Base-by-base conservation (phyloP, 1,140 invertebrate species). In the Epicauta chinensis region DNA sequence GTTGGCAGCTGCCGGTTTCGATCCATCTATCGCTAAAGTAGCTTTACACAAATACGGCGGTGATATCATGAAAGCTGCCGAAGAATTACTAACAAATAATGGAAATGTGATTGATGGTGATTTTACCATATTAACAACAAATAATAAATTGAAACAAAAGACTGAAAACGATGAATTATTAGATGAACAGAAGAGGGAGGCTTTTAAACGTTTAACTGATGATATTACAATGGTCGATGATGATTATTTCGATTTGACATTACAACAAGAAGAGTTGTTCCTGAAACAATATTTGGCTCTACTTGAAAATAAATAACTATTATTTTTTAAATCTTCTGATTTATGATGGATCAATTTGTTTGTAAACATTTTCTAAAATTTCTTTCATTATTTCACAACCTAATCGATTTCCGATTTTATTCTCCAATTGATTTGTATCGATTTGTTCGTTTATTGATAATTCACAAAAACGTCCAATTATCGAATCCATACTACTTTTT, bases 1-100 rank as follows among this genome's bases (percentile, higher is more conserved):
- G 68, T 73, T 86, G 15, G 68, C 75, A 16, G 67, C 73, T 10
- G 74, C 84, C 56, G 84, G 84, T 0, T 86, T 84, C 68, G 72
- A 75, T n/a, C 45, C 66, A 2, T 64, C 74, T 10, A 73, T 75
- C 53, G 77, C 75, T 2, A 72, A 71, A 49, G 55, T 70, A 9
- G 82, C 82, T 0, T 68, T 86, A 7, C 65, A 74, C 23, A 71
- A 76, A 17, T 61, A 75, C 10, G 46, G 60, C 2, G 83, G 83
- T 40, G 70, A 81, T 66, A 55, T 82, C 10, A 67, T 74, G 50
- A 65, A 63, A 17, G 80, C 83, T 1, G 74, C 80, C 0, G 81
- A 83, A 31, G 65, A 75, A 31, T 67, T 84, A 13, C 47, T 72
- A 17, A 35, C 58, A 42, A 60, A 66, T 72, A 47, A 63, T 63